Evolutionary conservation across 2,797 vertebrate genomes (phyloP).

Genomic region (Takifugu rubripes): DNA sequence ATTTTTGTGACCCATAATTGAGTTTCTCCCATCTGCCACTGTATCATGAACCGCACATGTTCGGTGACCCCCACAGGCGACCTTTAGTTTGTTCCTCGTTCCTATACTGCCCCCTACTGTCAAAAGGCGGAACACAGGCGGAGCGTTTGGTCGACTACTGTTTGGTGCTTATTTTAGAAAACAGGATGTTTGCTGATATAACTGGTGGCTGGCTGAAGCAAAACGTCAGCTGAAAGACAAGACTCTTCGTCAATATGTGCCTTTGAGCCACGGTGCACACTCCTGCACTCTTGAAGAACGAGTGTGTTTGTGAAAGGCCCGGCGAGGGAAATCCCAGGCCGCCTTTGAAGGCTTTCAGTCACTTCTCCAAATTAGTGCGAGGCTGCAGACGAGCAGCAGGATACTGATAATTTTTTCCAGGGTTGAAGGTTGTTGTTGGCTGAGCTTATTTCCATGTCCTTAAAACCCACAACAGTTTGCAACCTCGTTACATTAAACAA

Average conservation of each 20-base stretch:
- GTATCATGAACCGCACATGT: background rate
- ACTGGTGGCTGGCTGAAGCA: background rate
- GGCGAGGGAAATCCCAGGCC: constrained; percentile 42
- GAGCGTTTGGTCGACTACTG: background rate
- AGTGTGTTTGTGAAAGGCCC: constrained; percentile 4
- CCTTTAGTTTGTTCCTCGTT: background rate
- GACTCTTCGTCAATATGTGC: no score
- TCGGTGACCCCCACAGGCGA: background rate
- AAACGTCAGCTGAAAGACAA: background rate
- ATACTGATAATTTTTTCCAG: constrained; percentile 55
- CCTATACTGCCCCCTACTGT: constrained; percentile 62
- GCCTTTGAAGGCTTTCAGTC: constrained; percentile 21
- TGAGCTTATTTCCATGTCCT: constrained; percentile 17
- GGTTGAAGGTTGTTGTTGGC: constrained; percentile 43
- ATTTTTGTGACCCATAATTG: background rate
- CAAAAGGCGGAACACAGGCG: background rate
- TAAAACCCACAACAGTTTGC: background rate
- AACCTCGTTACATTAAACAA: no score
- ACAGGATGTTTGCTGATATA: background rate
- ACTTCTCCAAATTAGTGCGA: constrained; percentile 39
- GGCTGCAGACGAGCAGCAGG: constrained; percentile 20
- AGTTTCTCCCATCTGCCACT: no score
- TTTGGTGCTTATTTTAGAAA: background rate
- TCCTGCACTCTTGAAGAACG: background rate
- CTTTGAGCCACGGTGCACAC: no score